Evolutionary conservation across 2,113 vertebrate species (phyloP).

Genomic region (Epinephelus lanceolatus): DNA sequence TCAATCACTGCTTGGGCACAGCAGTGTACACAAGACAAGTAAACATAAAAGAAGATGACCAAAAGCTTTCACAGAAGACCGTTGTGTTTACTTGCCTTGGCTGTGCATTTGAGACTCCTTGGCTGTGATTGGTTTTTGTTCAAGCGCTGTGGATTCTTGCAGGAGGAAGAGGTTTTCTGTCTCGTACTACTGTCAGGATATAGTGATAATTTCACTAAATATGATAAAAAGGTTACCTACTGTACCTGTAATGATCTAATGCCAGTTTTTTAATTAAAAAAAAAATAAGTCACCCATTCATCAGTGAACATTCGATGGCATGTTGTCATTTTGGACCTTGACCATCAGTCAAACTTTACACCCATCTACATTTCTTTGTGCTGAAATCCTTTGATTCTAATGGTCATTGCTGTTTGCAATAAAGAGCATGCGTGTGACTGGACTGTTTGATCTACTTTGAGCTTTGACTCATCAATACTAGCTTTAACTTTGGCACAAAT

Average conservation of each 20-base stretch:
- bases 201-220: too few species aligned
- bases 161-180: too few species aligned
- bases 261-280: background rate
- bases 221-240: too few species aligned
- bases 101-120: too few species aligned
- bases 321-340: background rate
- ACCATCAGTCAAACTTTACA: background rate
- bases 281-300: background rate
- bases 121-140: too few species aligned
- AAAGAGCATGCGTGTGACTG: background rate
- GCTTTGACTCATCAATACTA: background rate
- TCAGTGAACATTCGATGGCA: background rate
- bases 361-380: background rate
- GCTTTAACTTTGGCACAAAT: constrained; percentile 1
- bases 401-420: background rate
- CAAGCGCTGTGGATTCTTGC: too few species aligned
- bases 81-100: too few species aligned
- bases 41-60: too few species aligned
- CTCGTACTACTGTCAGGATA: too few species aligned
- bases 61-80: too few species aligned
- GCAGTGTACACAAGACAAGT: too few species aligned
- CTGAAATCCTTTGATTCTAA: background rate
- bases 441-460: background rate
- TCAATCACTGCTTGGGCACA: too few species aligned
- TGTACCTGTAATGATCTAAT: background rate